Evolutionary conservation across 2,797 vertebrate species (phyloP).

Genomic region (Esox lucius): DNA sequence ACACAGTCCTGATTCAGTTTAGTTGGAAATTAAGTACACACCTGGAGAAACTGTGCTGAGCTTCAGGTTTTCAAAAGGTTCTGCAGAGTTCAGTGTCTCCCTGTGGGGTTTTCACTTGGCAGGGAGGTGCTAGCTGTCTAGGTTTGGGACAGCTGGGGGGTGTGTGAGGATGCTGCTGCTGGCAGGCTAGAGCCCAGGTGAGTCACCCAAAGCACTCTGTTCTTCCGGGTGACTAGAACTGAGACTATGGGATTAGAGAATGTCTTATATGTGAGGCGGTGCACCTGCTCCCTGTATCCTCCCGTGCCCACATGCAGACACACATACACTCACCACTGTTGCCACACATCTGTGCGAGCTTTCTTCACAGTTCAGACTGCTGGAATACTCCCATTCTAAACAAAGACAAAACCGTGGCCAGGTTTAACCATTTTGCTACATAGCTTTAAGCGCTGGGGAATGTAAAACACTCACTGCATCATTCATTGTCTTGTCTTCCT

Average conservation of each 20-base stretch:
- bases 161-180: neutral
- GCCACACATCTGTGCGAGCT: slow-evolving; percentile 54
- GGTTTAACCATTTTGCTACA: slow-evolving; percentile 27
- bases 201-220: slow-evolving; percentile 2
- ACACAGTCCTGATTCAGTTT: neutral
- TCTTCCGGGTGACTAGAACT: slow-evolving; percentile 49
- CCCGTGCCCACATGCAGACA: slow-evolving; percentile 27
- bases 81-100: slow-evolving; percentile 43
- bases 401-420: slow-evolving; percentile 44
- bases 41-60: slow-evolving; percentile 29
- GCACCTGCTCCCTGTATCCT: slow-evolving; percentile 68
- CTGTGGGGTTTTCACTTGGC: slow-evolving; percentile 45
- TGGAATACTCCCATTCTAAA: slow-evolving; percentile 66
- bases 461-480: slow-evolving; percentile 10
- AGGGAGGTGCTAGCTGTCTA: slow-evolving; percentile 26
- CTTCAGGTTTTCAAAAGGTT: slow-evolving; percentile 51
- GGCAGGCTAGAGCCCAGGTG: neutral
- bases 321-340: slow-evolving; percentile 27
- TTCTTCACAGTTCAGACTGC: slow-evolving; percentile 48
- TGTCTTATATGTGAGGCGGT: slow-evolving; percentile 64
- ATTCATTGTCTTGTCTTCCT: slow-evolving; percentile 35
- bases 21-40: neutral
- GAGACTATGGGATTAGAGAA: slow-evolving; percentile 62
- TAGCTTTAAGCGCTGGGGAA: slow-evolving; percentile 15
- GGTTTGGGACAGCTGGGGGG: slow-evolving; percentile 19